Base-by-base conservation (phyloP, 2,888 invertebrate genomes). In the Gandaritis pyraliata region DNA sequence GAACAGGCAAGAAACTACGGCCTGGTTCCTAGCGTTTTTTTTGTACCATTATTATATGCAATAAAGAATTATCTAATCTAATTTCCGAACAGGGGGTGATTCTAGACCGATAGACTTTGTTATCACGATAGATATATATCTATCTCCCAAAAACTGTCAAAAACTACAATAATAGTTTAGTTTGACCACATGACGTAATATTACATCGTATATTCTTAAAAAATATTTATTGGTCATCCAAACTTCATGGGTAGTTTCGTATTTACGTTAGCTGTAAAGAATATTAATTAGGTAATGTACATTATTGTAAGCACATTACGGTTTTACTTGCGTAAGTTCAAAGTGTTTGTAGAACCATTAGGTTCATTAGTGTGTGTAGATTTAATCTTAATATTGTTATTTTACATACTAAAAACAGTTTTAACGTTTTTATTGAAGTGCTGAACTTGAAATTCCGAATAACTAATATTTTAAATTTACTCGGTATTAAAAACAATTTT, bases 291-390 rank as follows among this genome's bases (percentile, higher is more conserved):
- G 15, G 15, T 33, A 15, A 10, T 1, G 10, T 48, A 15, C 48
- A 4, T n/a, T 7, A 45, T 18, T 6, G 15, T 15, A n/a, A n/a
- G n/a, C n/a, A 43, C 41, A 8, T 6, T 33, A 33, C 33, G 8
- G 8, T 13, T 10, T 43, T 43, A 16, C 16, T 43, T 43, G 43
- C 29, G n/a, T 41, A 16, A 8, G 15, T 41, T 15, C 0, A 18
- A 23, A 45, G 15, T 58, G 46, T 58, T 58, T 45, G 51, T 12
- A 23, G 30, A 51, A 38, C 38, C 45, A 51, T 51, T 51, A 51
- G n/a, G 38, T 10, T 30, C 30, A 50, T 50, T 36, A 57, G 41
- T 33, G 8, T 56, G 49, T 50, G n/a, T 18, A 6, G 36, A 33
- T 23, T 46, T 46, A 2, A 15, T 18, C 43, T 55, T 12, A 15